Conservation (phyloP, 2,888 invertebrate species). For the Drosophila lutescens region DNA sequence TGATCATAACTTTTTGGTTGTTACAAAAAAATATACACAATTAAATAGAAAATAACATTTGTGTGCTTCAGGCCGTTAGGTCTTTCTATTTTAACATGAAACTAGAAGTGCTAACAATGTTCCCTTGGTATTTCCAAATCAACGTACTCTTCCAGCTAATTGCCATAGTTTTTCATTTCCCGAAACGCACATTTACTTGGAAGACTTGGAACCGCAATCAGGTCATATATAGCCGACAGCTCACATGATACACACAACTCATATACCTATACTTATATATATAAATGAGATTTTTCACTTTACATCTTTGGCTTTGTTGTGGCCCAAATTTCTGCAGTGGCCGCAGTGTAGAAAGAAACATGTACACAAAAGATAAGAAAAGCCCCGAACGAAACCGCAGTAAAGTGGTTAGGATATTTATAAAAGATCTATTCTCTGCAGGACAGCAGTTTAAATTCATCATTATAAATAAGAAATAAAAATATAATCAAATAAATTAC, state of each 20-base stretch:
- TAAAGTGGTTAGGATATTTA: conserved; percentile 10
- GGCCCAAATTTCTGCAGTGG: conserved; percentile 16
- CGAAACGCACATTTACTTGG: conserved; percentile 10
- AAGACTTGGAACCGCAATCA: conserved; percentile 61
- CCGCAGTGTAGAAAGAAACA: background rate
- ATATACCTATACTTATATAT: conserved; percentile 6
- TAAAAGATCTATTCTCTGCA: background rate
- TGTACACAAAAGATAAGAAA: conserved; percentile 11
- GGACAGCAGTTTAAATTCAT: conserved; percentile 19
- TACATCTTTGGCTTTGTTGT: conserved; percentile 37
- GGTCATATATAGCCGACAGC: conserved; percentile 60
- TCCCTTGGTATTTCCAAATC: background rate
- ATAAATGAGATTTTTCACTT: conserved; percentile 42
- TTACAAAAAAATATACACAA: background rate
- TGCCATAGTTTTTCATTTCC: conserved; percentile 15
- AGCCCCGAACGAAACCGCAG: background rate
- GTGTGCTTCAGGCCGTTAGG: background rate
- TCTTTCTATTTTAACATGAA: background rate
- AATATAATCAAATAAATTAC: conserved; percentile 20
- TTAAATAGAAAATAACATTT: background rate
- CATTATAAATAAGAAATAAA: conserved; percentile 14
- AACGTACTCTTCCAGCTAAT: background rate
- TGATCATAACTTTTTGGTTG: conserved; percentile 9
- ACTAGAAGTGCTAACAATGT: background rate
- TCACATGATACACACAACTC: conserved; percentile 5